Conservation (phyloP, 2,113 vertebrate species). For the Copsychus sechellarum region DNA sequence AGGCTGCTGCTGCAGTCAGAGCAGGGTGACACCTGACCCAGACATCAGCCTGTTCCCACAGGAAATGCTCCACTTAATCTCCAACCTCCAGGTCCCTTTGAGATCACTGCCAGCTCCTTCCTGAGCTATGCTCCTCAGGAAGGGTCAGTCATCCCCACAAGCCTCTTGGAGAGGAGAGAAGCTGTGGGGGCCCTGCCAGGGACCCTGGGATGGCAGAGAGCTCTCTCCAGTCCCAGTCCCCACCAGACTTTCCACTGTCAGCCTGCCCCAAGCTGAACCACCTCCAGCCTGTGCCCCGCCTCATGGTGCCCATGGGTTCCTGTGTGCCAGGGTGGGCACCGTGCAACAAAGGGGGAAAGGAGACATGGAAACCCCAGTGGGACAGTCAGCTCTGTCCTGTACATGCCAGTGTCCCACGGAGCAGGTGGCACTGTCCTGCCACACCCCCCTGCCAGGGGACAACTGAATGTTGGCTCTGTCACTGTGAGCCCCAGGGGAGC, state of each 20-base stretch:
- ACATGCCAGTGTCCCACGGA: accelerated
- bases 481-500: accelerated
- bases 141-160: background rate
- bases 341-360: background rate
- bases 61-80: background rate
- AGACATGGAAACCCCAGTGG: background rate
- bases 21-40: background rate
- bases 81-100: background rate
- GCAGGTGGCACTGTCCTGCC: background rate
- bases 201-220: background rate
- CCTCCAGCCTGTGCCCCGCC: background rate
- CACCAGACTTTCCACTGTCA: background rate
- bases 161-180: accelerated
- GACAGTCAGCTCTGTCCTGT: background rate
- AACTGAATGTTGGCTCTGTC: background rate
- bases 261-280: background rate
- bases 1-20: background rate
- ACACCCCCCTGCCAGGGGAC: background rate
- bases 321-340: accelerated
- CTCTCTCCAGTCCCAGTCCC: background rate
- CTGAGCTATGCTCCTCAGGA: background rate
- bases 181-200: background rate
- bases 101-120: background rate
- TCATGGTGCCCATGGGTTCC: accelerated
- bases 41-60: background rate